Evolutionary conservation across 2,888 invertebrate species (phyloP), one percentile per base, ranked within the genome.

Genomic region (Cryptophagus acutangulus): DNA sequence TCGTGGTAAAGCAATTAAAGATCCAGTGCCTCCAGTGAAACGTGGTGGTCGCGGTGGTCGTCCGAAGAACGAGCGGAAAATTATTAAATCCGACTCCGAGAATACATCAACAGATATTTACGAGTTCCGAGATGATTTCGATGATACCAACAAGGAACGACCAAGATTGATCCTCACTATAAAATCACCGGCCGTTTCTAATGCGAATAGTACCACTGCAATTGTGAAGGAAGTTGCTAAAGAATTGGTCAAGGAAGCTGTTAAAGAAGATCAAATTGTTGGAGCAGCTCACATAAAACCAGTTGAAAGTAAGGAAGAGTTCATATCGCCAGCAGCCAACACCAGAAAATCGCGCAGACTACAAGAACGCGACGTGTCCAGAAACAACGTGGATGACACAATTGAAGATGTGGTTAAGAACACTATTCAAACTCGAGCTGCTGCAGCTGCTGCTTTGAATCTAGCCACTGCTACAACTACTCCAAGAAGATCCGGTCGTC

Each of bases 321-420:
- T 82, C 46, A 70, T 76, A 10, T 78, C 80, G 1, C 80, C 82
- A 1, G 33, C 49, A 3, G 63, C 71, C 2, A 86, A 87, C 49
- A 88, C 88, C 0, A 74, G 90, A 36, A 89, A 90, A 66, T 90
- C 89, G 0, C 75, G 85, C 41, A 75, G 90, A 45, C 70, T 90
- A 38, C 85, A 84, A 58, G 87, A 88, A 61, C 82, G 83, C 59
- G 87, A 86, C 58, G 81, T 79, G 34, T 79, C 78, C 49, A 75
- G 86, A 43, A 86, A 77, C 45, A 84, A 87, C 1, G 79, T 89
- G 6, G 93, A 94, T 62, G 91, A 90, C 55, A 80, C 87, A 9
- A 91, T 92, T 49, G 93, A 94, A 52, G 91, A 93, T 59, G 90
- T 91, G 0, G 82, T 90, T 1, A 81, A 87, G 51, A 84, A 86